Percentiles rank a stretch among this genome's conserved stretches.
Conservation (phyloP, 1,140 invertebrate species). For the Diorhabda carinulata region DNA sequence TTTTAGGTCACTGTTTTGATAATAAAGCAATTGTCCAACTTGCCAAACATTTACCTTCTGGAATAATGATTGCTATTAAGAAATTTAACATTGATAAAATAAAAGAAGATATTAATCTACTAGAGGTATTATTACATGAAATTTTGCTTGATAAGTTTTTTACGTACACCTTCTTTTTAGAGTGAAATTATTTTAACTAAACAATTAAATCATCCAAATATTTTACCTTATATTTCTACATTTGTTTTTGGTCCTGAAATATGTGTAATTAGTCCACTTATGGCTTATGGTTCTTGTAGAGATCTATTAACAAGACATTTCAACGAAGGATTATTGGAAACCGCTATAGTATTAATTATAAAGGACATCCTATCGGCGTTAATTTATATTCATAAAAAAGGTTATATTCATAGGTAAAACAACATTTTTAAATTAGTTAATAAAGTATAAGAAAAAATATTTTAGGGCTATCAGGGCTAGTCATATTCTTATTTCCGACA, state of each 20-base stretch:
- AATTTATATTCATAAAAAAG: slow-evolving; percentile 78
- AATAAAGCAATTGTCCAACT: slow-evolving; percentile 64
- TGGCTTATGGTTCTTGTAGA: slow-evolving; percentile 76
- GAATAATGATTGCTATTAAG: slow-evolving; percentile 68
- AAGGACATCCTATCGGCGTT: slow-evolving; percentile 73
- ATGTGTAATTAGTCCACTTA: slow-evolving; percentile 74
- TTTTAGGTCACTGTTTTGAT: slow-evolving; percentile 64
- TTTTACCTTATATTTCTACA: slow-evolving; percentile 66
- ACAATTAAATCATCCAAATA: slow-evolving; percentile 75
- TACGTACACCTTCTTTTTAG: slow-evolving; percentile 38
- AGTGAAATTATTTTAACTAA: slow-evolving; percentile 72
- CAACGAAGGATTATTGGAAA: slow-evolving; percentile 71
- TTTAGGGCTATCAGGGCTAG: slow-evolving; percentile 75
- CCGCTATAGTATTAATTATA: slow-evolving; percentile 73
- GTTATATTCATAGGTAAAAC: slow-evolving; percentile 77
- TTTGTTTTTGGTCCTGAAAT: slow-evolving; percentile 72
- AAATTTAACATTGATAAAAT: slow-evolving; percentile 70
- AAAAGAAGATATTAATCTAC: slow-evolving; percentile 60
- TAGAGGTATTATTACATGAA: slow-evolving; percentile 54
- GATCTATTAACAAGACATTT: slow-evolving; percentile 76
- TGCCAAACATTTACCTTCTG: slow-evolving; percentile 63
- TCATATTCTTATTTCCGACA: slow-evolving; percentile 72
- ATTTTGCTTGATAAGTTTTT: not conserved
- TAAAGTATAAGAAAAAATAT: slow-evolving; percentile 21
- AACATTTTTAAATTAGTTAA: slow-evolving; percentile 14